Base-by-base conservation (phyloP, 2,888 invertebrate genomes). In the Tipula confusa region DNA sequence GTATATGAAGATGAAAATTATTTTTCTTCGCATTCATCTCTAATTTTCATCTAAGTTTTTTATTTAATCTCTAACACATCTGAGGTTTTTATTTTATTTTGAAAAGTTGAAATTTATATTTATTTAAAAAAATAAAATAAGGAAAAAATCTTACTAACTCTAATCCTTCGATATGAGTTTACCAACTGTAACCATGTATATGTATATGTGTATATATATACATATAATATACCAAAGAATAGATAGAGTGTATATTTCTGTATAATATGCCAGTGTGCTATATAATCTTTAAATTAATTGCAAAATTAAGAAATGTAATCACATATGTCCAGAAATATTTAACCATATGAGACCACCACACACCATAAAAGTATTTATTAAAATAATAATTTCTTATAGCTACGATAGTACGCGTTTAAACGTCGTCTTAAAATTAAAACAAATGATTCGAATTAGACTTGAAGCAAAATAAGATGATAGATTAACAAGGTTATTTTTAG, bases 41-140 rank as follows among this genome's bases (percentile, higher is more conserved):
- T 24, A 64, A 64, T 64, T 64, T 64, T 64, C 64, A 64, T 64
- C 64, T 64, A 64, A 64, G 64, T 64, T 64, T 64, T 64, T 64
- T 24, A 64, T 64, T 64, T 64, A 64, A 64, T 64, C 64, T 64
- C 64, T 64, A 64, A 64, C 64, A 64, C 64, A 64, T 64, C 64
- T 64, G 64, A 64, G 64, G 64, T 64, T 64, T 64, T 24, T 64
- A 64, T 64, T 64, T 64, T 64, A 64, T 64, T 64, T 64, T 64
- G 18, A 24, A 64, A 18, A 64, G 64, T 64, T 24, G 64, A 64
- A 64, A 64, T 64, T 64, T 64, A 64, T 64, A 64, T 64, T 15
- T 64, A 9, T 64, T 24, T 64, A n/a, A n/a, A n/a, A n/a, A n/a
- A n/a, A n/a, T 43, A 9, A 64, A 64, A 64, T 4, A 43, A 15